Percentiles rank a stretch among this genome's conserved stretches.
These are phyloP conservation scores for Choloepus didactylus DNA, from an alignment of 2,797 vertebrate genomes.

Conservation along the genomic window DNA sequence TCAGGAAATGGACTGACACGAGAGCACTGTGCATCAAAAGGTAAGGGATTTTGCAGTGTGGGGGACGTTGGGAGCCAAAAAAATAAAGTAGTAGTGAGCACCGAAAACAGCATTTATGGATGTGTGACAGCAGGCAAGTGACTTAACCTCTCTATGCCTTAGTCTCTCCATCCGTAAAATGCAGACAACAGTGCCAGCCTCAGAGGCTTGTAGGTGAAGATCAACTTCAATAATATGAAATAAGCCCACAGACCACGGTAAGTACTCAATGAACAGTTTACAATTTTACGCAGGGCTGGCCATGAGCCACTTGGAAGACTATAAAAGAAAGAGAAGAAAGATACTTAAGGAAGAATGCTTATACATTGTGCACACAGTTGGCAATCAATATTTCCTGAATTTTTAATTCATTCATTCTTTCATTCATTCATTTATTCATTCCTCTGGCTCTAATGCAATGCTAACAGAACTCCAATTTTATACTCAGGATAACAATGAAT, in stretches of 20 bases:
- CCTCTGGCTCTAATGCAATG: neutral
- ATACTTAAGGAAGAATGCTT: neutral
- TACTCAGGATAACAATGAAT: neutral
- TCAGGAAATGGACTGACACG: neutral
- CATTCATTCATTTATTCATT: neutral
- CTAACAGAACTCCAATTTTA: neutral
- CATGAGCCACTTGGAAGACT: neutral
- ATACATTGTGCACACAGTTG: neutral
- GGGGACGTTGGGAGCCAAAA: neutral
- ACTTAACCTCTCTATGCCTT: conserved; percentile 6
- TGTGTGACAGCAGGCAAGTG: neutral
- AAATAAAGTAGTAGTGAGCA: neutral
- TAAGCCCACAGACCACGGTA: neutral
- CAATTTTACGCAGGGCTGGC: neutral
- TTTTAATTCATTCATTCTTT: neutral
- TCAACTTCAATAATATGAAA: neutral
- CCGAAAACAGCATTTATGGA: neutral
- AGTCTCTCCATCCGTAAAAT: neutral
- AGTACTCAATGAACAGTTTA: neutral
- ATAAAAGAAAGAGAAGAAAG: neutral
- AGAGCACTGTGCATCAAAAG: neutral
- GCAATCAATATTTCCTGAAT: neutral
- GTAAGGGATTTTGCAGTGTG: neutral
- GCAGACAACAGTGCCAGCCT: neutral
- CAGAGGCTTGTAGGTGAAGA: neutral